Base-by-base conservation (phyloP, 1,140 invertebrate genomes). In the Oreohelix idahoensis region DNA sequence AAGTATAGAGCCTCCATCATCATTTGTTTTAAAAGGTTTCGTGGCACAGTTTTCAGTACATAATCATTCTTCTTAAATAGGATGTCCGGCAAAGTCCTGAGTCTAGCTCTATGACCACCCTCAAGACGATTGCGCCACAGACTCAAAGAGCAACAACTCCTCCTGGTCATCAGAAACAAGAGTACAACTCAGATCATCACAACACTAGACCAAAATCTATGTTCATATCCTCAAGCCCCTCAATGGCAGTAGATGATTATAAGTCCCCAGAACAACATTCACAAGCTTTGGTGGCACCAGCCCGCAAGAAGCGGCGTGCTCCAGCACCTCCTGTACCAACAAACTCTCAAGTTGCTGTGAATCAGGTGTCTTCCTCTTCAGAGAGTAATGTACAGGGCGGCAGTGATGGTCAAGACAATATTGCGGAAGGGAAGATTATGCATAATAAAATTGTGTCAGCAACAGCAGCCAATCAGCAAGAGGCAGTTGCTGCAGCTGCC, bases 171-270 rank as follows among this genome's bases (percentile, higher is more conserved):
- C 84, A 78, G 38, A 66, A 76, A 35, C 17, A 32, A 10, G 53
- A 17, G 8, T 29, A 8, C 23, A 13, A 26, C 35, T 32, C 36
- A 23, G 38, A 69, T 29, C 36, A 53, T 15, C 32, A 66, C 36
- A 45, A 10, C n/a, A 66, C 71, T 39, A 84, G 90, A 38, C 89
- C 90, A 23, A 86, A 88, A 36, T 87, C 89, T 15, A 88, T 90
- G 89, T 89, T 81, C 29, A 38, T 81, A 1, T 38, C 83, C 81
- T 17, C 79, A 76, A 23, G 15, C 38, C 0, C 35, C 2, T 11
- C 11, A 74, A 23, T 73, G 26, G n/a, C n/a, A n/a, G 42, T 45
- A 45, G 42, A 45, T 45, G 71, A 74, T 38, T 17, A 74, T n/a
- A 45, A 45, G 4, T 13, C 38, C 15, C 35, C 10, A 2, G 71